Percentiles rank a stretch among this genome's conserved stretches.
Evolutionary conservation across 2,888 invertebrate genomes (phyloP).

Genomic region (Agrilus biguttatus): DNA sequence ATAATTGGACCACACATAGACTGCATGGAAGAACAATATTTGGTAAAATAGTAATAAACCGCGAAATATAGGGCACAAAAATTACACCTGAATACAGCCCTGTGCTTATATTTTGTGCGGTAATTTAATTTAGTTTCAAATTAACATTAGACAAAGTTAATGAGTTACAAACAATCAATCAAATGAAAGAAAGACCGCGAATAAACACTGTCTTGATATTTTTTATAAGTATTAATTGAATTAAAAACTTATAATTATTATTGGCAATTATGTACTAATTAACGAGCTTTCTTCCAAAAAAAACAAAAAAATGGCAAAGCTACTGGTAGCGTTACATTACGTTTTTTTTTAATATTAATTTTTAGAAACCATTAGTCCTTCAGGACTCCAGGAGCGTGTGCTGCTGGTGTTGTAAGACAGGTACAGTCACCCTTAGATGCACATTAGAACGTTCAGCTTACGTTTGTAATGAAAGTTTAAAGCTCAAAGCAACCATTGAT

Average conservation of each 20-base stretch:
- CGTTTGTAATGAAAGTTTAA: conserved; percentile 57
- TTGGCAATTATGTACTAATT: no score
- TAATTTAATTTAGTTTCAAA: no score
- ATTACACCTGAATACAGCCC: no score
- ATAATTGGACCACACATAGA: conserved; percentile 65
- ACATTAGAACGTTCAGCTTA: conserved; percentile 60
- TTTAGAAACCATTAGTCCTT: conserved; percentile 48
- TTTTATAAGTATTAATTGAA: neutral
- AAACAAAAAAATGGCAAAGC: neutral
- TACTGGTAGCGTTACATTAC: no score
- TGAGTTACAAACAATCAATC: no score
- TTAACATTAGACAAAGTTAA: no score
- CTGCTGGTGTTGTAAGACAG: conserved; percentile 58
- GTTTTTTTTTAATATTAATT: conserved; percentile 2
- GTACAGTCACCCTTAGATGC: conserved; percentile 49
- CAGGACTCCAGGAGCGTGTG: conserved; percentile 50
- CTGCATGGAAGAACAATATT: conserved; percentile 65
- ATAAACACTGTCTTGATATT: no score
- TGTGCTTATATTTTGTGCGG: no score
- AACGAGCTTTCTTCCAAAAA: no score
- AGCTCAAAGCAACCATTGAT: conserved; percentile 53
- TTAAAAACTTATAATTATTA: no score
- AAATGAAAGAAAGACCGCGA: no score
- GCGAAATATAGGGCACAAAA: no score
- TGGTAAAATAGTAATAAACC: conserved; percentile 36